Evolutionary conservation across 2,113 vertebrate genomes (phyloP).

Genomic region (Microcebus jonahi): DNA sequence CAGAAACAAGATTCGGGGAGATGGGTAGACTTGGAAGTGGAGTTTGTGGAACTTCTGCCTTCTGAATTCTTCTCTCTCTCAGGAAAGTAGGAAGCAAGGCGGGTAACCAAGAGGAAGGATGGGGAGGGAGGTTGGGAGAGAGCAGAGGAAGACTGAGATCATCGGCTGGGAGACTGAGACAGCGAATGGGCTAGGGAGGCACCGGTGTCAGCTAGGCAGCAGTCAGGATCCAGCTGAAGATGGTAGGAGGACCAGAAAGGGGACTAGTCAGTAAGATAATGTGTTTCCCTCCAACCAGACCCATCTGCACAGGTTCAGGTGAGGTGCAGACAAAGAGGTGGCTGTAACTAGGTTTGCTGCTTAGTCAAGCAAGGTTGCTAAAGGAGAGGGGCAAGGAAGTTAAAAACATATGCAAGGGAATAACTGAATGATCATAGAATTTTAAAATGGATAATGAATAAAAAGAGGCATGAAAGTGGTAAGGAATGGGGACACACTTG

Average conservation of each 20-base stretch:
- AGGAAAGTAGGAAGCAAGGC: neutral
- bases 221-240: neutral
- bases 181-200: neutral
- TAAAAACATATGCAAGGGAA: neutral
- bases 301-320: neutral
- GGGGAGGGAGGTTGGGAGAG: neutral
- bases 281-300: neutral
- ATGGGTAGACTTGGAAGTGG: neutral
- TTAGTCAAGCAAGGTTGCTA: neutral
- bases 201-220: neutral
- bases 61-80: neutral
- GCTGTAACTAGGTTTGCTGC: neutral
- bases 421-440: neutral
- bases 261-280: neutral
- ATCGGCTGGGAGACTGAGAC: neutral
- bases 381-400: neutral
- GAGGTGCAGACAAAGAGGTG: neutral
- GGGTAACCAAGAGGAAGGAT: neutral
- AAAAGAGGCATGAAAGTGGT: neutral
- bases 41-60: neutral
- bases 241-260: neutral
- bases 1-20: neutral
- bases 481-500: neutral
- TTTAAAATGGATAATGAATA: neutral
- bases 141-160: neutral